Percentiles rank a stretch among this genome's conserved stretches.
These are phyloP conservation scores for Agrilus cyanescens DNA, from an alignment of 2,888 invertebrate genomes.

Conservation along the genomic window DNA sequence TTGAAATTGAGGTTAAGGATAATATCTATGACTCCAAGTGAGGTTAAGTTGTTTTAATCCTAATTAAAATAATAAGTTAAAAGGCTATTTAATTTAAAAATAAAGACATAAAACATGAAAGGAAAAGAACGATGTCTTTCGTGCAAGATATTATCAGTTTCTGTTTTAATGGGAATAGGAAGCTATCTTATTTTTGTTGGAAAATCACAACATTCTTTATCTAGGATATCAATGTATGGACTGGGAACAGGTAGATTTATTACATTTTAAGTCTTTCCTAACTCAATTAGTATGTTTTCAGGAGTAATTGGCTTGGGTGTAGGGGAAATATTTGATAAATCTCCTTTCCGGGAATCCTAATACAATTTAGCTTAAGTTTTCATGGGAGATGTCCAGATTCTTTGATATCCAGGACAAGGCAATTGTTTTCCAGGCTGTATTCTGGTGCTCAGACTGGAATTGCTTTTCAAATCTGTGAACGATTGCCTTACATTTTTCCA, in stretches of 20 bases:
- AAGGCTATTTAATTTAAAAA: too few relatives aligned
- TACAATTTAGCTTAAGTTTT: background rate
- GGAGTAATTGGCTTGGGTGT: constrained; percentile 26
- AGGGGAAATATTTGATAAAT: constrained; percentile 29
- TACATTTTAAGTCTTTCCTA: background rate
- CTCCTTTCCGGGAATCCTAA: constrained; percentile 22
- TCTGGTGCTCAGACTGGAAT: too few relatives aligned
- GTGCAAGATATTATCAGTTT: constrained; percentile 29
- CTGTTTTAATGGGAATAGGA: constrained; percentile 27
- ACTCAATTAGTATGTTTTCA: constrained; percentile 16
- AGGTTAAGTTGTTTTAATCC: too few relatives aligned
- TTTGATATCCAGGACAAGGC: too few relatives aligned
- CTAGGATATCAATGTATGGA: constrained; percentile 22
- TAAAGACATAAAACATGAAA: constrained; percentile 5
- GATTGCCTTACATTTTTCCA: too few relatives aligned
- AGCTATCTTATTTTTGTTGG: constrained; percentile 27
- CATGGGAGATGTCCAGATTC: too few relatives aligned
- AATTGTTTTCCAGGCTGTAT: too few relatives aligned
- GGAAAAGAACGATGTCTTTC: constrained; percentile 22
- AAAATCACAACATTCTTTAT: constrained; percentile 18
- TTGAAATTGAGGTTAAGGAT: too few relatives aligned
- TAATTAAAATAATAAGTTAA: too few relatives aligned
- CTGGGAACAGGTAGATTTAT: constrained; percentile 24
- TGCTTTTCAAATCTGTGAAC: too few relatives aligned
- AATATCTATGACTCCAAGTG: too few relatives aligned